Evolutionary conservation across 2,113 vertebrate genomes (phyloP), one percentile per base, ranked within the genome.

Genomic region (Fulmarus glacialis): DNA sequence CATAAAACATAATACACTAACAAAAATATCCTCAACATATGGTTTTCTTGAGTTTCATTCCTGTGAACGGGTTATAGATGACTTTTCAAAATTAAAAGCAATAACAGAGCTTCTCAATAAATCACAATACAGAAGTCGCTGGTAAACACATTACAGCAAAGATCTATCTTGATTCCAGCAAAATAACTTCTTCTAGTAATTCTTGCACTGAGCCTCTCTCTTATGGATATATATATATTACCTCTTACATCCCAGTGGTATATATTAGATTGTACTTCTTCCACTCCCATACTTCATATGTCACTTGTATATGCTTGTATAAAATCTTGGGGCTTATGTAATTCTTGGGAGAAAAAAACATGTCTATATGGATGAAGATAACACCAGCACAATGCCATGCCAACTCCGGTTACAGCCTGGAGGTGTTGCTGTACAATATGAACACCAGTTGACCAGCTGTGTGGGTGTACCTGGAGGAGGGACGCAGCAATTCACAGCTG

Each of bases 1-100:
- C 85, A 73, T 72, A 95, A 96, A 94, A 38, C 56, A 53, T 72
- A 88, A 80, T 40, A 90, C 38, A 53, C 48, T 56, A 94, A 77
- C 78, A 91, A 68, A 78, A 94, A 88, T 79, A 88, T 68, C 92
- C 85, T 81, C 85, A 94, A 85, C 91, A 95, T 90, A 92, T 73
- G 90, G 85, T 64, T 95, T 96, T 75, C 74, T 66, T 36, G 74
- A 80, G 40, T 82, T 85, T 90, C 84, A 86, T 90, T 93, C 82
- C 74, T 80, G 50, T 60, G 78, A 89, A 88, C 40, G 64, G 58
- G 82, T 93, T 95, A 94, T 93, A 93, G 91, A 95, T 94, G 81
- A 47, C 60, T 91, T 82, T 89, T 93, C 85, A 79, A 89, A 96
- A 97, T 96, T 91, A 97, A 95, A 93, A 87, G 78, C 95, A 96